Evolutionary conservation across 2,888 invertebrate species (phyloP).

Genomic region (Macrosoma leucophasiata): DNA sequence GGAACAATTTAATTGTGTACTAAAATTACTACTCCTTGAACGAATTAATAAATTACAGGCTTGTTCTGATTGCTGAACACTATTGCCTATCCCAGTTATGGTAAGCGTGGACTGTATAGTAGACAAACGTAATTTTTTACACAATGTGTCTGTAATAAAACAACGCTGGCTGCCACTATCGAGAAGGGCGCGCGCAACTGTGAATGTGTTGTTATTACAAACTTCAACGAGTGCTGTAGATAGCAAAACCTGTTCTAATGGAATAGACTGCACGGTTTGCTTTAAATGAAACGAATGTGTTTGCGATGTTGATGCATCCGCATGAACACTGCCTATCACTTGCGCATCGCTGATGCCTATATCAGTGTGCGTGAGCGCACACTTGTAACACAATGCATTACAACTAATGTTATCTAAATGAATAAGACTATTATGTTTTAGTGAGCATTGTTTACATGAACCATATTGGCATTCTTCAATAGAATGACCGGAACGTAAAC

Average conservation of each 20-base stretch:
- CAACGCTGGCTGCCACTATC: slow-evolving; percentile 5
- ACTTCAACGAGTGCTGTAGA: slow-evolving; percentile 3
- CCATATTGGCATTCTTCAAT: not conserved
- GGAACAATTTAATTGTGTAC: not conserved
- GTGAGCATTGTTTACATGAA: not conserved
- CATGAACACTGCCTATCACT: too few relatives aligned
- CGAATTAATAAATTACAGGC: not conserved
- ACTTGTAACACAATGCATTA: too few relatives aligned
- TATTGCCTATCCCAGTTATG: not conserved
- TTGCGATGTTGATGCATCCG: too few relatives aligned
- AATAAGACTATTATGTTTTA: slow-evolving; percentile 1
- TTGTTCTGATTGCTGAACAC: too few relatives aligned
- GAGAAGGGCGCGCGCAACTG: not conserved
- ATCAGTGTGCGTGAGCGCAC: too few relatives aligned
- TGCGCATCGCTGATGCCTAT: too few relatives aligned
- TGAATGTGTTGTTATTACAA: not conserved
- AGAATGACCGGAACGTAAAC: too few relatives aligned
- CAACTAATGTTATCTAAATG: not conserved
- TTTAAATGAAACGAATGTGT: not conserved
- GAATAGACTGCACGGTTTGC: not conserved
- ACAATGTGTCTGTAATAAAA: slow-evolving; percentile 5
- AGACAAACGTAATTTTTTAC: slow-evolving; percentile 1
- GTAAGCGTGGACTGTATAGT: slow-evolving; percentile 3
- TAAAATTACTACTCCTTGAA: not conserved
- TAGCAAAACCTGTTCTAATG: slow-evolving; percentile 2